Base-by-base conservation (phyloP, 2,888 invertebrate species). In the Drosophila flavopinicola region DNA sequence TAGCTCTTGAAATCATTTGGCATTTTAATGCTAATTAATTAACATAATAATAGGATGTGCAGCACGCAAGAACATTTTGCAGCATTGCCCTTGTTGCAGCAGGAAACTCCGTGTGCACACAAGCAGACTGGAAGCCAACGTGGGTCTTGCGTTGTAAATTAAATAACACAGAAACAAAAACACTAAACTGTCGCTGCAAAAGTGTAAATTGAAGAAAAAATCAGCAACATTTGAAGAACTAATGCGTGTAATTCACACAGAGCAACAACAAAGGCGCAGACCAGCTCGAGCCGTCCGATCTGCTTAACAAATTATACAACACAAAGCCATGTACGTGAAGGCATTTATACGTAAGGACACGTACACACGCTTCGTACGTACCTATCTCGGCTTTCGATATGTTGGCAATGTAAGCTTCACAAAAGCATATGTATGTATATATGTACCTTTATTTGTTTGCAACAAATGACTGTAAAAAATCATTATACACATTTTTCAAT, bases 391-490 rank as follows among this genome's bases (percentile, higher is more conserved):
- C 59, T 71, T 53, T 66, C 33, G 41, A 51, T 59, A 58, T 52
- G 56, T 59, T 39, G 32, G 38, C 48, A 42, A n/a, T n/a, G n/a
- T n/a, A n/a, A n/a, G n/a, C n/a, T n/a, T n/a, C 51, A 48, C 30
- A 48, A 30, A 60, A 44, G 48, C 20, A 32, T 15, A 39, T n/a
- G n/a, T n/a, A n/a, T n/a, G n/a, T n/a, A n/a, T n/a, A n/a, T n/a
- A n/a, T n/a, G n/a, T 30, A 24, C 33, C 29, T 52, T 75, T 63
- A 65, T 75, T 67, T 82, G 67, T 82, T 82, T 85, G 78, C 83
- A 82, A 59, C 63, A 86, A 79, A 66, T 83, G 83, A 76, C 77
- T 76, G 77, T 79, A 72, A 85, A 70, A 70, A 66, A 58, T 60
- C 51, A 39, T 56, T 51, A 37, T 30, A 17, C 9, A 57, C 25